A percentile compares a stretch with the other conserved stretches of the same genome.
These are phyloP conservation scores for Pterophyllum scalare DNA, from an alignment of 2,113 vertebrate species.

Conservation along the genomic window DNA sequence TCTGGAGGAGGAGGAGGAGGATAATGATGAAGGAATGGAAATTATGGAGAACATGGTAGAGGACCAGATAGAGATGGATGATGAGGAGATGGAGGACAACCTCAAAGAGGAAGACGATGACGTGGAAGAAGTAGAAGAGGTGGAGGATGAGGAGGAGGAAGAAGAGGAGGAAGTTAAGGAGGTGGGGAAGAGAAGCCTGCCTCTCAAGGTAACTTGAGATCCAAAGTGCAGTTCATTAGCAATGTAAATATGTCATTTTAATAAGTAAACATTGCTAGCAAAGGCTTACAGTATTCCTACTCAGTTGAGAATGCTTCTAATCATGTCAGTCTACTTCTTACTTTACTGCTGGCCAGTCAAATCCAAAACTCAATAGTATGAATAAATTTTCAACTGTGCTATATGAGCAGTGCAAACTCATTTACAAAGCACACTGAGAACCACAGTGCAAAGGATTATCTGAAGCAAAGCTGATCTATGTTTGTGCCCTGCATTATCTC, in stretches of 20 bases:
- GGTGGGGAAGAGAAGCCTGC: constrained; percentile 48
- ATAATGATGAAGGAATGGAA: constrained; percentile 61
- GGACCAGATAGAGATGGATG: constrained; percentile 81
- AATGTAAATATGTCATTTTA: too few relatives aligned
- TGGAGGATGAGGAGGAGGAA: constrained; percentile 54
- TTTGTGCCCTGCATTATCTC: background rate
- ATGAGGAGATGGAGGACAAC: constrained; percentile 83
- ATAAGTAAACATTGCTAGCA: too few relatives aligned
- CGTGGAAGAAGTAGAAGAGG: constrained; percentile 43
- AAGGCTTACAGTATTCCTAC: too few relatives aligned
- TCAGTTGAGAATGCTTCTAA: too few relatives aligned
- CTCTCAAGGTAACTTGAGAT: constrained; percentile 60
- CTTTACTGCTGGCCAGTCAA: background rate
- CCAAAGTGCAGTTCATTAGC: background rate
- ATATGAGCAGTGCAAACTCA: background rate
- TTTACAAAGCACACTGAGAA: background rate
- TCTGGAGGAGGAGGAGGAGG: constrained; percentile 50
- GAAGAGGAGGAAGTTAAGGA: constrained; percentile 41
- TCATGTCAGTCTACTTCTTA: background rate
- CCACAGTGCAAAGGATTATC: background rate
- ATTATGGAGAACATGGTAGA: constrained; percentile 84
- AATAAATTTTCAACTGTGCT: background rate
- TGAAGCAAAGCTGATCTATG: background rate
- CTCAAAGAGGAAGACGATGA: constrained; percentile 56
- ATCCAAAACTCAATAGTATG: background rate